Evolutionary conservation across 1,140 invertebrate species (phyloP).

Genomic region (Anastrepha obliqua): DNA sequence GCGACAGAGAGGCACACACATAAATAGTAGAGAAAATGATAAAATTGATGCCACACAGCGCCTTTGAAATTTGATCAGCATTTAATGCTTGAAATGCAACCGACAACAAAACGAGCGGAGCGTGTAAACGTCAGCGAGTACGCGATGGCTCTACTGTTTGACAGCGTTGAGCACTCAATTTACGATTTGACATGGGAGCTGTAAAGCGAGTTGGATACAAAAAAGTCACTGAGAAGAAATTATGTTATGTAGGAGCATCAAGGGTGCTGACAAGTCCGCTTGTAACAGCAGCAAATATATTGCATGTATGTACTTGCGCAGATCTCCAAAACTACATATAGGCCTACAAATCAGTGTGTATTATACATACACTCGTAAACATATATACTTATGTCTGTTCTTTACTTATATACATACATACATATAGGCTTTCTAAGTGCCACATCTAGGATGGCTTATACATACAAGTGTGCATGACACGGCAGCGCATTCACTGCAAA

Average conservation of each 20-base stretch:
- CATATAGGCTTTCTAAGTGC: background rate
- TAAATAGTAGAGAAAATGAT: background rate
- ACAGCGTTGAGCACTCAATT: conserved; percentile 37
- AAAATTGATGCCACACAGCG: conserved; percentile 6
- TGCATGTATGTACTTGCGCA: background rate
- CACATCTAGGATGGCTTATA: background rate
- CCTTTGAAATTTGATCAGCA: conserved; percentile 52
- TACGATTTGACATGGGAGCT: conserved; percentile 31
- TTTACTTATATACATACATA: background rate
- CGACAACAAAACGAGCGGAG: conserved; percentile 10
- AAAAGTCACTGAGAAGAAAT: background rate
- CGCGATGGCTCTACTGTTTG: background rate
- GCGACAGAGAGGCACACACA: background rate
- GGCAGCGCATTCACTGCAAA: background rate
- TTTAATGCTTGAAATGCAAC: conserved; percentile 55
- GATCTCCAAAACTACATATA: background rate
- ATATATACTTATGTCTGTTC: too few relatives aligned
- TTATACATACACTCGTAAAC: too few relatives aligned
- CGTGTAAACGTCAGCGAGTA: conserved; percentile 10
- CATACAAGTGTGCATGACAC: background rate
- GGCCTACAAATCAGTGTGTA: background rate
- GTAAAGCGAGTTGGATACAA: background rate
- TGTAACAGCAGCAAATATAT: background rate
- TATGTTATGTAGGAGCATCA: background rate
- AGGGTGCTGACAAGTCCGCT: conserved; percentile 42